Evolutionary conservation across 1,140 invertebrate species (phyloP), one percentile per base, ranked within the genome.

Genomic region (Drosophila pachea): DNA sequence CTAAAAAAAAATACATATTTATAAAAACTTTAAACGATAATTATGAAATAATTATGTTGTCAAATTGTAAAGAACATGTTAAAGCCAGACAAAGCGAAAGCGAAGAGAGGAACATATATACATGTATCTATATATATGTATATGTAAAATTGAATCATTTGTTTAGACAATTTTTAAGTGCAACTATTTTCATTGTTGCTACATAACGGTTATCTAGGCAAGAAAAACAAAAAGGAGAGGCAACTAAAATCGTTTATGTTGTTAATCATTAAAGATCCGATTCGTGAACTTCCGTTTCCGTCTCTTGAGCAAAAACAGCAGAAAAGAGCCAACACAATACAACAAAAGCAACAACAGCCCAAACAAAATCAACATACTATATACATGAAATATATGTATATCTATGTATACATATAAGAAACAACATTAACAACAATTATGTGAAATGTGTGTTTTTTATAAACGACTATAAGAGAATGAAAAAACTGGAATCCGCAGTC

Each of bases 41-140:
- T 82, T 79, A 79, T 76, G 45, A 63, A 81, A 77, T 83, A 78
- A 83, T 82, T 83, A 83, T 84, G 70, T 83, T 83, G 78, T 84
- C 75, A 83, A 83, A 59, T 52, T 77, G 77, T 81, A 77, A 82
- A 75, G 59, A 79, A 54, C 49, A 16, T 59, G 55, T 59, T 59
- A 54, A 68, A 33, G 35, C 22, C 29, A 65, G 33, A 36, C 9
- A 38, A 12, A 33, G 3, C 4, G 12, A 35, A 52, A 38, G n/a
- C 22, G 14, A 11, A 31, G n/a, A n/a, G n/a, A 45, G 33, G 7
- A 32, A 50, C 47, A 54, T 12, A 63, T 16, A 47, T 14, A 42
- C n/a, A 40, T 12, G 33, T 14, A 12, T 32, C 43, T n/a, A 64
- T 12, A 48, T 14, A 55, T n/a, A 56, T 7, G 54, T 45, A 66